Conservation (phyloP, 2,888 invertebrate genomes). For the Agrypnus murinus region DNA sequence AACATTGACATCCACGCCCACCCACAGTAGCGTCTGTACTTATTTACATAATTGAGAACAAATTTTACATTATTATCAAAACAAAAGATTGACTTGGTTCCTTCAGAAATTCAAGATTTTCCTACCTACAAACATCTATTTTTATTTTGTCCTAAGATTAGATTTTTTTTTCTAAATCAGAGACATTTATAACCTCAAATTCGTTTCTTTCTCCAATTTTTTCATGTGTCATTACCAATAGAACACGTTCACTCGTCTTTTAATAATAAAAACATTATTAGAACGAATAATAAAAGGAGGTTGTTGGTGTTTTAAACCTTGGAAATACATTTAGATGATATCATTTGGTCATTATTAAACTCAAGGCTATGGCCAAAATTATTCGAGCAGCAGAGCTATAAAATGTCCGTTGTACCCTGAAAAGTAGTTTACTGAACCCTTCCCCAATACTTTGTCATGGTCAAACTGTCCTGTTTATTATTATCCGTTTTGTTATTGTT, state of each 20-base stretch:
- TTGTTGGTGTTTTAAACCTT: constrained; percentile 56
- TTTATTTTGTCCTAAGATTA: neutral
- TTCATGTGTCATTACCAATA: constrained; percentile 32
- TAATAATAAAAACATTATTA: too few species aligned
- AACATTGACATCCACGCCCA: neutral
- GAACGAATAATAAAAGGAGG: constrained; percentile 50
- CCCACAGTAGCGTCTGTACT: too few species aligned
- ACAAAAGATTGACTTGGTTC: too few species aligned
- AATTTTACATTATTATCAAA: too few species aligned
- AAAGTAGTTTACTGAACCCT: constrained; percentile 51
- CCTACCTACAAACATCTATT: neutral
- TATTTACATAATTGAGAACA: too few species aligned
- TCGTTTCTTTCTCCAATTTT: constrained; percentile 1
- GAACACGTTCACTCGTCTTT: constrained; percentile 26
- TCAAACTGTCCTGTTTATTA: constrained; percentile 23
- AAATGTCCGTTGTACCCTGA: constrained; percentile 51
- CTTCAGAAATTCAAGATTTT: too few species aligned
- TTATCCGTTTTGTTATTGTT: constrained; percentile 22
- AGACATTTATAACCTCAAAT: neutral
- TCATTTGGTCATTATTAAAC: constrained; percentile 47
- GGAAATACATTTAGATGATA: constrained; percentile 54
- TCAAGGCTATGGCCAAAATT: constrained; percentile 55
- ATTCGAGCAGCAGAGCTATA: constrained; percentile 48
- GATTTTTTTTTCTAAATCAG: too few species aligned
- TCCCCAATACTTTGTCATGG: constrained; percentile 40